Evolutionary conservation across 2,113 vertebrate genomes (phyloP), one percentile per base, ranked within the genome.

Genomic region (Cynopterus brachyotis): DNA sequence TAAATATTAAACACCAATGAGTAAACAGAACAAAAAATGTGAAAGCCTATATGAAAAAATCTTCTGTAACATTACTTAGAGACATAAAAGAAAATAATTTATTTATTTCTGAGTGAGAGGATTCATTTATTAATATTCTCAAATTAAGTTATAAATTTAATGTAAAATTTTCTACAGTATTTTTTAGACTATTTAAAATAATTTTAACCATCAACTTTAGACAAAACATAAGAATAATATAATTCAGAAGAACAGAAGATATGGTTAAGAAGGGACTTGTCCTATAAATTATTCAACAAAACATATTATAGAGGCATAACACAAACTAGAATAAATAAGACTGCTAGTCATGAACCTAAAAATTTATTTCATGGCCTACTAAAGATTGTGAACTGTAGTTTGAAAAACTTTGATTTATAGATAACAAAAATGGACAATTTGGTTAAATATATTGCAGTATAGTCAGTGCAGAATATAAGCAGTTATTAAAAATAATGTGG

Each of bases 121-220:
- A 66, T 40, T 81, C 15, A 62, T 88, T 88, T 50, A 19, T 53
- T 76, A 95, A 85, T 32, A 70, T 88, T 93, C n/a, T 22, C 40
- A 88, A 89, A 79, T 59, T 73, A 83, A 66, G 78, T 67, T 91
- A 42, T 81, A 93, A 89, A 73, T 92, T 69, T 62, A 92, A 57
- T 86, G 6, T 88, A 72, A 95, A 81, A 45, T 40, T 83, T 90
- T 76, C 26, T 19, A 69, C 10, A 70, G 13, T 32, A 84, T 85
- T 93, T 94, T 79, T 50, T 79, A 13, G 66, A 78, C 9, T 96
- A 75, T 50, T 95, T 19, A 90, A 88, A 64, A 85, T 86, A 84
- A 91, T 55, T 84, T n/a, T 72, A 75, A 96, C 5, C 22, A 57
- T 80, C 6, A 94, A 69, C 42, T 84, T 60, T 78, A 91, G 59